Evolutionary conservation across 2,113 vertebrate genomes (phyloP), one percentile per base, ranked within the genome.

Genomic region (Bujurquina vittata): DNA sequence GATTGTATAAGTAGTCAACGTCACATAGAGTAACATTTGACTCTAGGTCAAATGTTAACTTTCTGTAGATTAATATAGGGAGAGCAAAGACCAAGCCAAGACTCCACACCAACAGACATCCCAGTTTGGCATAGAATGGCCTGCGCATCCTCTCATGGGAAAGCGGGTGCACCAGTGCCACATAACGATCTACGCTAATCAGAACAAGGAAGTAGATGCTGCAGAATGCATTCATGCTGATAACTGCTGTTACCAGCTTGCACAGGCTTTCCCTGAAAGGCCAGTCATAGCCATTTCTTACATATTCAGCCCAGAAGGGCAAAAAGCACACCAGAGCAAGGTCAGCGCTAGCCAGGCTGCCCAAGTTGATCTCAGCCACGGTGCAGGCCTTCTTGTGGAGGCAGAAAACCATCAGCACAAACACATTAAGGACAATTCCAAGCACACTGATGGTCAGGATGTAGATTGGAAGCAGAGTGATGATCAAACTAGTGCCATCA

Each of bases 121-220:
- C 95, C 82, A 96, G 74, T 26, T 97, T 97, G 81, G 97, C 97
- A 54, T 93, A 96, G 59, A 56, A 67, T 0, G 94, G 87, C 2
- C 94, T 17, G 17, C 59, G 11, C 43, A 52, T 2, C 14, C 43
- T 46, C 4, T 14, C 43, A 46, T 5, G 12, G 43, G 43, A 15
- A 4, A 46, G 43, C 12, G 14, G 43, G 43, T 46, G 43, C 43
- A 46, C 43, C 43, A 46, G 43, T 46, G 14, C 14, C 4, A 46
- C 43, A 46, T 2, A 46, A 15, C 14, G 43, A 4, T 46, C 43
- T 15, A 15, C 5, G 43, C 43, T 46, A 15, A 46, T 10, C 14
- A 46, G 43, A 46, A 46, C 43, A 15, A 46, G 43, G 43, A 46
- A 46, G 14, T 15, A 46, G 43, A 46, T 46, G 43, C 43, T 46